These are phyloP conservation scores for Numida meleagris DNA, from an alignment of 2,113 vertebrate species.

Conservation along the genomic window DNA sequence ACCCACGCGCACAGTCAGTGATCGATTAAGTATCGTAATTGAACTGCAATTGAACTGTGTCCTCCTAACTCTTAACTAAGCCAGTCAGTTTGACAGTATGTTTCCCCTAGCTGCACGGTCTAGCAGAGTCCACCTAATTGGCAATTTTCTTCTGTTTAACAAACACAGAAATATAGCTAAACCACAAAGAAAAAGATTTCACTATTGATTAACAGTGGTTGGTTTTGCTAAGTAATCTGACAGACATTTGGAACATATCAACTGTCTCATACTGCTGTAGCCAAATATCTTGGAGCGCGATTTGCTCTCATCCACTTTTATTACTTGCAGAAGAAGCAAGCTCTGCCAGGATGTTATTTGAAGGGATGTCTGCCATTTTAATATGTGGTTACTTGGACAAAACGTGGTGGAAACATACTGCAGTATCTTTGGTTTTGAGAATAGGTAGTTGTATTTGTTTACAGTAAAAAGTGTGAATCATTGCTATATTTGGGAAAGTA, in stretches of 20 bases:
- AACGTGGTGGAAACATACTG: conserved; percentile 9
- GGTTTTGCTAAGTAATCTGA: conserved; percentile 43
- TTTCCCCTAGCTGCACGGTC: conserved; percentile 5
- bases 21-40: neutral
- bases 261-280: neutral
- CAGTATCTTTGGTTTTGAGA: conserved; percentile 16
- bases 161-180: conserved; percentile 38
- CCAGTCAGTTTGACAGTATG: neutral
- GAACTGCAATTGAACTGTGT: neutral
- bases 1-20: accelerated
- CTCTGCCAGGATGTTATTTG: conserved; percentile 57
- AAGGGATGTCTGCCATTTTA: conserved; percentile 58
- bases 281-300: conserved; percentile 26
- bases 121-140: neutral
- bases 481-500: neutral
- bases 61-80: neutral
- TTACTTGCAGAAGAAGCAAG: conserved; percentile 36
- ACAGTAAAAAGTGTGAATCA: neutral
- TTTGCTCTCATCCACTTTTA: conserved; percentile 42
- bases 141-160: conserved; percentile 56
- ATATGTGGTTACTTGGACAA: neutral
- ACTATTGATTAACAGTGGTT: conserved; percentile 11
- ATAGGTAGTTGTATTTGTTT: conserved; percentile 1
- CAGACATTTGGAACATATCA: conserved; percentile 47
- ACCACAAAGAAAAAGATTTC: conserved; percentile 28